A percentile compares a stretch with the other conserved stretches of the same genome.
These are phyloP conservation scores for Morpho helenor DNA, from an alignment of 2,888 invertebrate species.

Conservation along the genomic window DNA sequence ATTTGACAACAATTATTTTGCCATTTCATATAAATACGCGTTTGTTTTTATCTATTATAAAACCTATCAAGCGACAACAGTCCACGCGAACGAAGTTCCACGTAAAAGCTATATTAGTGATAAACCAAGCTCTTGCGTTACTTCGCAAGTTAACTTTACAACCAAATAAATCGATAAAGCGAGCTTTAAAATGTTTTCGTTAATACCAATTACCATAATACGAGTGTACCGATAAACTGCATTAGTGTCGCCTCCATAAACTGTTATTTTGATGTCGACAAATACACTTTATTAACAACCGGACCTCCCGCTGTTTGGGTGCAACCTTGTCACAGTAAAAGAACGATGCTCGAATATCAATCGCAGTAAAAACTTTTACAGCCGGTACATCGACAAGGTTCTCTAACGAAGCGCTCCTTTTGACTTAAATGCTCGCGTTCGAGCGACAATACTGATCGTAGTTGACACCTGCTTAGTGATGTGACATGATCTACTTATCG, in stretches of 20 bases:
- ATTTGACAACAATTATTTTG: too few species aligned
- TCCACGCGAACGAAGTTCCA: too few species aligned
- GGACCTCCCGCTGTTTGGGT: slow-evolving; percentile 64
- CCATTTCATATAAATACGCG: too few species aligned
- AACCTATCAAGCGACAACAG: too few species aligned
- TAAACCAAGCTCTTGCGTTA: slow-evolving; percentile 1
- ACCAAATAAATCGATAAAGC: slow-evolving; percentile 16
- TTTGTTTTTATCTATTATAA: too few species aligned
- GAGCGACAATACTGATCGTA: slow-evolving; percentile 63
- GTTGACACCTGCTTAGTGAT: slow-evolving; percentile 70
- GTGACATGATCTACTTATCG: slow-evolving; percentile 32
- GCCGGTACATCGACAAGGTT: slow-evolving; percentile 60
- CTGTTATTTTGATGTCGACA: slow-evolving; percentile 75
- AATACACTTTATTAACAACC: slow-evolving; percentile 71
- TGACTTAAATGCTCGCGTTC: slow-evolving; percentile 71
- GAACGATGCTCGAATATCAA: slow-evolving; percentile 36
- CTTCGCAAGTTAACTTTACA: slow-evolving; percentile 12
- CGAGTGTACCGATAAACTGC: slow-evolving; percentile 47
- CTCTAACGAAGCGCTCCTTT: slow-evolving; percentile 58
- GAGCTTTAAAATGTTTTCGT: slow-evolving; percentile 13
- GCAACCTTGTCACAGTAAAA: slow-evolving; percentile 57
- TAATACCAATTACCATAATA: slow-evolving; percentile 24
- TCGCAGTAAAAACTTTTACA: slow-evolving; percentile 46
- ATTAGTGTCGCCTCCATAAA: slow-evolving; percentile 67
- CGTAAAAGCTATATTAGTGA: background rate